Evolutionary conservation across 2,113 vertebrate species (phyloP), one percentile per base, ranked within the genome.

Genomic region (Balaenoptera acutorostrata): DNA sequence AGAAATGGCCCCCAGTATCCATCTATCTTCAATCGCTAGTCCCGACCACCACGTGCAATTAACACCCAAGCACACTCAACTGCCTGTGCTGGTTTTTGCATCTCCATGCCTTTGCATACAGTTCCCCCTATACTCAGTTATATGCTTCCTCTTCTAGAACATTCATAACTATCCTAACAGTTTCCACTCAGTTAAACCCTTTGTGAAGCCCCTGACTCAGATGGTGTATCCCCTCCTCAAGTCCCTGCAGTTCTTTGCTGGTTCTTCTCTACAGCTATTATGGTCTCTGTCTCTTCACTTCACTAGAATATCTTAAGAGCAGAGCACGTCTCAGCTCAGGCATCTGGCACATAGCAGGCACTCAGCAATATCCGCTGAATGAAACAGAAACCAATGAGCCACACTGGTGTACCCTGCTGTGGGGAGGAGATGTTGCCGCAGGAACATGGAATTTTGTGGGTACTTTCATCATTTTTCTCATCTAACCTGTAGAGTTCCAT

Each of bases 341-440:
- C 3, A 46, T 46, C 71, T 84, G 80, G 15, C 52, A 57, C 36
- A 1, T 17, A 9, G 64, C 10, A 36, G 21, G 14, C 33, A 11
- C 27, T 31, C 20, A 17, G 2, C 15, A 39, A 6, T 44, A 46
- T 49, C 36, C 72, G 23, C n/a, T 82, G 9, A 87, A 39, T 75
- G 18, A 68, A 66, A 27, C 15, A 29, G 2, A 78, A 39, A 29
- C n/a, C 23, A 66, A 2, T 3, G 23, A 52, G 23, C 25, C 20
- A 25, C 23, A 23, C 4, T 0, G 23, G 41, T 33, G 10, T 3
- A 7, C 27, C 21, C 2, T 31, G 12, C 12, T 64, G 27, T 5
- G 0, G 5, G 64, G 71, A 91, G 39, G 64, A 77, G 15, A 13
- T 14, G 13, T 8, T 52, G 49, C 69, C 2, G 1, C 15, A 66